Conservation (phyloP, 2,888 invertebrate genomes). For the Tenthredo livida region DNA sequence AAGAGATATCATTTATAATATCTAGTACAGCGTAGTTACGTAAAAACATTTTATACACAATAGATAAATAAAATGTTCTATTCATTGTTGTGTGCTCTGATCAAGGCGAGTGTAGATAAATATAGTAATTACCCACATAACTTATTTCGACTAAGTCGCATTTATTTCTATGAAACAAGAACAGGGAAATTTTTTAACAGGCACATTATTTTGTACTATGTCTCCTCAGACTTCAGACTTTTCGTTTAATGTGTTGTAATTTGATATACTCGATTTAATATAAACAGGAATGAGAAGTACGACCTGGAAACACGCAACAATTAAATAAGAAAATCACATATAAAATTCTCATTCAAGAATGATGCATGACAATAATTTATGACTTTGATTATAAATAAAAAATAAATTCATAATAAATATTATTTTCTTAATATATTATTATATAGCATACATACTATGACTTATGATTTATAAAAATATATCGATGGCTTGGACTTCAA, state of each 20-base stretch:
- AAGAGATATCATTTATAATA: slow-evolving; percentile 6
- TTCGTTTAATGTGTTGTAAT: background rate
- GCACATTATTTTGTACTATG: slow-evolving; percentile 33
- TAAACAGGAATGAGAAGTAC: background rate
- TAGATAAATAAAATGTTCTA: background rate
- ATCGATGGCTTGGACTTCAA: background rate
- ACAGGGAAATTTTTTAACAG: background rate
- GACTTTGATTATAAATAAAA: background rate
- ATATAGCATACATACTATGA: background rate
- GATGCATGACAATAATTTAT: background rate
- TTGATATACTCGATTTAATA: background rate
- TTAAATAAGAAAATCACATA: background rate
- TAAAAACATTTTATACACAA: background rate
- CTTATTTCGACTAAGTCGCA: background rate
- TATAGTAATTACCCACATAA: background rate
- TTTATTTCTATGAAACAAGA: background rate
- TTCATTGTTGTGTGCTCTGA: background rate
- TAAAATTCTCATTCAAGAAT: background rate
- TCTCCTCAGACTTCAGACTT: background rate
- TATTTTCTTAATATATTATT: background rate
- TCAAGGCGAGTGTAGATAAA: background rate
- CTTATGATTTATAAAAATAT: slow-evolving; percentile 39
- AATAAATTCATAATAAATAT: slow-evolving; percentile 28
- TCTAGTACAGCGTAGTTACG: background rate
- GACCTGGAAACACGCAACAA: background rate